phyloP scores from a whole-genome alignment of 1,140 invertebrate genomes.

The Pomacea maculata region DNA sequence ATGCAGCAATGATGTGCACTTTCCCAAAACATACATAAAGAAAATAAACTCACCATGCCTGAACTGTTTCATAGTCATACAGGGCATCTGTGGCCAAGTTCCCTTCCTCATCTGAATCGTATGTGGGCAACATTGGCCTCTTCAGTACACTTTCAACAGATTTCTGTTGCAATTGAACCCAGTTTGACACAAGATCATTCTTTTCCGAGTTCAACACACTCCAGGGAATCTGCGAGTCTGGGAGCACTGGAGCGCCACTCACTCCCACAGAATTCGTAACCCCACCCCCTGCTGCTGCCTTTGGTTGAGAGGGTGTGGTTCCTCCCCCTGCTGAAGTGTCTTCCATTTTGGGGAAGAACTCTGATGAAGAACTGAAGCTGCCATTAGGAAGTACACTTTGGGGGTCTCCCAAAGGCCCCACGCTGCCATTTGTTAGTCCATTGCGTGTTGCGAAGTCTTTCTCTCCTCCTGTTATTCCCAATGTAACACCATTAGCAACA shows the following conservation, averaged over 20 bases:
- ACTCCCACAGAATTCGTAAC: slow-evolving; percentile 13
- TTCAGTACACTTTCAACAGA: slow-evolving; percentile 51
- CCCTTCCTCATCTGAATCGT: slow-evolving; percentile 76
- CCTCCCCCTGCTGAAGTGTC: slow-evolving; percentile 14
- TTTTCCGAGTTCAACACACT: slow-evolving; percentile 35
- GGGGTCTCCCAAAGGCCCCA: slow-evolving; percentile 2
- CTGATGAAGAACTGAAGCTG: slow-evolving; percentile 18
- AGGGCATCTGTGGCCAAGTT: slow-evolving; percentile 82
- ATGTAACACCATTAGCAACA: slow-evolving; percentile 7
- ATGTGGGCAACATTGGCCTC: slow-evolving; percentile 75
- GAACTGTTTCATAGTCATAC: slow-evolving; percentile 86
- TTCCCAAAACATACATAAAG: too few species aligned
- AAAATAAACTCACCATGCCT: slow-evolving; percentile 77
- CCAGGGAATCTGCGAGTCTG: slow-evolving; percentile 31
- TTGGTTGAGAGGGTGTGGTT: not conserved
- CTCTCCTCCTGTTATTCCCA: not conserved
- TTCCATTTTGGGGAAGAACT: slow-evolving; percentile 15
- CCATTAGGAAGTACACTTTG: slow-evolving; percentile 5
- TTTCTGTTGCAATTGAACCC: slow-evolving; percentile 56
- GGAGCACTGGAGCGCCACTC: slow-evolving; percentile 9
- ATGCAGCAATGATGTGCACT: too few species aligned
- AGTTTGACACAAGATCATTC: slow-evolving; percentile 52
- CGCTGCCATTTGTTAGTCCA: slow-evolving; percentile 23
- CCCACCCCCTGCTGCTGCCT: slow-evolving; percentile 17
- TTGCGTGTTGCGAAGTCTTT: slow-evolving; percentile 8